Evolutionary conservation across 2,888 invertebrate genomes (phyloP), one percentile per base, ranked within the genome.

Genomic region (Chrysomela aeneicollis): DNA sequence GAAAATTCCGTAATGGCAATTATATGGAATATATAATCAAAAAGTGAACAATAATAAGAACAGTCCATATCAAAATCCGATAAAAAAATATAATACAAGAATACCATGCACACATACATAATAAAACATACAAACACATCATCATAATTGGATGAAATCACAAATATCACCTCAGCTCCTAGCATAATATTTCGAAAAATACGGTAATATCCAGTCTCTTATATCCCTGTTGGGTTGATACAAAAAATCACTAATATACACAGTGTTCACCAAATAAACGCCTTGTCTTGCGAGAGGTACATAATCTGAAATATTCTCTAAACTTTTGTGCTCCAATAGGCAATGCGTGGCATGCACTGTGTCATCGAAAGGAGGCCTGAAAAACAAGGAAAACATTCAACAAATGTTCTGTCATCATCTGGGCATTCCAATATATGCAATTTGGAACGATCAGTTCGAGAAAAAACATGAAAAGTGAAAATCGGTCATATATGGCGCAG

Each of bases 341-440:
- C 91, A 92, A 68, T 92, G 92, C 0, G 90, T 90, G 10, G 89
- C 87, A 72, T 84, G 84, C 0, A 87, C 82, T 3, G 79, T 71
- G 58, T 86, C 81, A 8, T 82, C 83, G 80, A 86, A 89, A 0
- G 89, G 88, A 0, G 88, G 86, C 18, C 87, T 87, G 82, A 17
- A 64, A 66, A 35, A 78, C 77, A 62, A 70, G 61, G n/a, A n/a
- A n/a, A 63, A 69, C 52, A 54, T 65, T n/a, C n/a, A 51, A 61
- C 47, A 55, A 22, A 69, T 47, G 62, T n/a, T n/a, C n/a, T n/a
- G n/a, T n/a, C n/a, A n/a, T n/a, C n/a, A n/a, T n/a, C n/a, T n/a
- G n/a, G n/a, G n/a, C n/a, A n/a, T n/a, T n/a, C n/a, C n/a, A n/a
- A n/a, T n/a, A n/a, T n/a, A n/a, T n/a, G n/a, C n/a, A n/a, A n/a